Base-by-base conservation (phyloP, 2,113 vertebrate species). In the Barbus barbus region DNA sequence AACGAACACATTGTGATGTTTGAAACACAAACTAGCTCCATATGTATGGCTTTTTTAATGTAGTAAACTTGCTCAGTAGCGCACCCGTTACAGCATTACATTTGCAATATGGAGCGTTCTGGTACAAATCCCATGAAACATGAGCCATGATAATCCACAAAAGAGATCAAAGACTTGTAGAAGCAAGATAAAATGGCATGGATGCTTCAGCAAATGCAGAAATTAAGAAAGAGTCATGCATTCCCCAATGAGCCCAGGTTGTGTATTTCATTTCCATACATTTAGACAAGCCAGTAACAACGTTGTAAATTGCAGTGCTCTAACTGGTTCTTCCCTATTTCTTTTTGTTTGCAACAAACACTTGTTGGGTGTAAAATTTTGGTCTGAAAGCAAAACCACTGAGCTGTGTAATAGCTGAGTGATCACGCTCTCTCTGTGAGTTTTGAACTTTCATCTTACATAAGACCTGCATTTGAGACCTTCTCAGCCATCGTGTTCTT, bases 381-480 rank as follows among this genome's bases (percentile, higher is more conserved):
- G 12, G 38, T 28, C 44, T 46, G 72, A 9, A 72, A 44, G 36
- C 8, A 44, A 51, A 48, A 74, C 7, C 24, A 28, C 12, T 46
- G 41, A 31, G 24, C n/a, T 26, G 44, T 80, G 56, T 61, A 41
- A 78, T 65, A 28, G n/a, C 56, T 31, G 22, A 63, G 56, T 28
- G 71, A 83, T 83, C 28, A 4, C 7, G 4, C 0, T 60, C 22
- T 6, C 58, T 83, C 13, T 46, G 38, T 33, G 36, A 65, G 31
- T 51, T 78, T 53, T 84, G 60, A 51, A 65, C 56, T 61, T 36
- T 61, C 56, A 6, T 48, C 78, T 80, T 80, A 80, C 60, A 22
- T 46, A 80, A 80, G n/a, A 80, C 60, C 56, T 8, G 4, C n/a
- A 41, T 78, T 38, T 26, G 28, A 78, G 76, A 60, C 61, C 9